phyloP scores from a whole-genome alignment of 2,797 vertebrate genomes.

The Oryzias sinensis region DNA sequence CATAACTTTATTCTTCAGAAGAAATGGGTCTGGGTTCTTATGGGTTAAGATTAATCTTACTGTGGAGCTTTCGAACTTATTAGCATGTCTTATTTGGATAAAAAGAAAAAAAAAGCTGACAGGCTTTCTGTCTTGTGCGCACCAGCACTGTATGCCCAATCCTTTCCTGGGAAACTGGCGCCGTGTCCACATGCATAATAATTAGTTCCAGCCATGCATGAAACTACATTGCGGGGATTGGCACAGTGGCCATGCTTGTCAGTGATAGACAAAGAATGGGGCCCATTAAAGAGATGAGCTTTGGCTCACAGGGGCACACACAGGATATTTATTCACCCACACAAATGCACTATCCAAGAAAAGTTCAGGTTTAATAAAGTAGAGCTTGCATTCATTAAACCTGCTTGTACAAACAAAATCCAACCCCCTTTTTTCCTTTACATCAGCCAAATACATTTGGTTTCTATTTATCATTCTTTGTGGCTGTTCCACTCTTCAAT shows the following conservation, averaged over 20 bases:
- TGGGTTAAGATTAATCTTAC: not conserved
- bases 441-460: no score
- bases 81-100: constrained; percentile 29
- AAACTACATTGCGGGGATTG: constrained; percentile 63
- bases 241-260: constrained; percentile 67
- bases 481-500: no score
- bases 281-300: constrained; percentile 63
- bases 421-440: not conserved
- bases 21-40: no score
- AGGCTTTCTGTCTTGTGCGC: constrained; percentile 8
- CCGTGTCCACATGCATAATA: constrained; percentile 63
- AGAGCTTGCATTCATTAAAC: not conserved
- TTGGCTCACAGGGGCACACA: constrained; percentile 26
- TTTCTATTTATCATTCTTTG: no score
- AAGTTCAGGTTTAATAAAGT: not conserved
- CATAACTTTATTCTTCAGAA: no score
- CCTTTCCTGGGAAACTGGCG: constrained; percentile 53
- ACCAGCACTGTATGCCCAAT: constrained; percentile 31
- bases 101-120: constrained; percentile 13
- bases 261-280: constrained; percentile 67
- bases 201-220: constrained; percentile 71
- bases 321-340: constrained; percentile 4
- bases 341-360: constrained; percentile 14
- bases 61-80: constrained; percentile 5
- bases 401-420: not conserved